phyloP scores from a whole-genome alignment of 2,888 invertebrate genomes.

The Drosophila anomalata region DNA sequence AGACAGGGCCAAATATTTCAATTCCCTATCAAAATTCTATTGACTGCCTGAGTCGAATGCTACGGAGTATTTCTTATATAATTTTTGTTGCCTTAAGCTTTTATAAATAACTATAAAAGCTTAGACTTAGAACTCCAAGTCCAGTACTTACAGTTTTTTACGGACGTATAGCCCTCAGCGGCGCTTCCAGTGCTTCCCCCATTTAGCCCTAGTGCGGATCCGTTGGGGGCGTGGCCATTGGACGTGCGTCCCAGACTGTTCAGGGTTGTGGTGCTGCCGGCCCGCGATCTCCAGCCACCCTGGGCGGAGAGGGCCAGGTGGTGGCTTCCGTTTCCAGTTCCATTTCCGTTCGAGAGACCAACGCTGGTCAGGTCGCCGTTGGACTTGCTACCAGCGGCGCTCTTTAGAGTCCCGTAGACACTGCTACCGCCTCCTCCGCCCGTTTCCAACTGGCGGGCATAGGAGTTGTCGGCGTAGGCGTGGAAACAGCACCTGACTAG shows the following conservation, averaged over 20 bases:
- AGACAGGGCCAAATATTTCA: too few relatives aligned
- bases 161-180: constrained; percentile 83
- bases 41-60: too few relatives aligned
- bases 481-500: constrained; percentile 98
- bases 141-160: constrained; percentile 83
- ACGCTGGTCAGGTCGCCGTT: constrained; percentile 81
- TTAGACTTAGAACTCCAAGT: too few relatives aligned
- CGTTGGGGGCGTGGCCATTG: constrained; percentile 78
- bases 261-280: constrained; percentile 87
- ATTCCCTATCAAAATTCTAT: too few relatives aligned
- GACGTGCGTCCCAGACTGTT: constrained; percentile 85
- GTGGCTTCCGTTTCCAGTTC: constrained; percentile 74
- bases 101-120: too few relatives aligned
- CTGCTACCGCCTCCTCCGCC: constrained; percentile 85
- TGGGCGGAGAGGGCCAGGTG: constrained; percentile 69
- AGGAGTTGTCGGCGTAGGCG: constrained; percentile 97
- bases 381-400: constrained; percentile 82
- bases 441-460: constrained; percentile 92
- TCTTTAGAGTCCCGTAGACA: constrained; percentile 85
- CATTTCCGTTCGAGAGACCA: constrained; percentile 76
- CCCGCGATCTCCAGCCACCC: constrained; percentile 85
- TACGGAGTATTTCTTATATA: too few relatives aligned
- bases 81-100: too few relatives aligned
- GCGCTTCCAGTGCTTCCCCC: constrained; percentile 81
- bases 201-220: constrained; percentile 70